Percentiles rank a stretch among this genome's conserved stretches.
Evolutionary conservation across 2,888 invertebrate species (phyloP).

Genomic region (Heliconius ethilla): DNA sequence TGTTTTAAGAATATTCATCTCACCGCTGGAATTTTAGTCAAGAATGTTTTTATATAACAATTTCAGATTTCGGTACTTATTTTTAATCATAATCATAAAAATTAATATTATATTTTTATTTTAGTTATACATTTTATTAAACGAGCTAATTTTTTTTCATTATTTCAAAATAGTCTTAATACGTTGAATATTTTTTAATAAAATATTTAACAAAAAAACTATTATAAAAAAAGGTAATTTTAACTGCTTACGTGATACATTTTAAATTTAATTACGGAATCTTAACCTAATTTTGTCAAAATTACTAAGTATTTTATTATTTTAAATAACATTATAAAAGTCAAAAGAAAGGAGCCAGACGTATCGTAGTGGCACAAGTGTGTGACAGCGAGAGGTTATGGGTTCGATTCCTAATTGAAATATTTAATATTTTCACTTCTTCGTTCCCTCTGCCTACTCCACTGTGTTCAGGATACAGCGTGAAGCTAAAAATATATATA

Average conservation of each 20-base stretch:
- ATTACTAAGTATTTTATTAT: not conserved
- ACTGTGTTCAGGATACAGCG: no score
- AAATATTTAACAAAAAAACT: not conserved
- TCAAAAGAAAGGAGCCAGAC: not conserved
- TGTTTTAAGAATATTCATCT: slow-evolving; percentile 46
- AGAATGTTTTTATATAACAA: slow-evolving; percentile 17
- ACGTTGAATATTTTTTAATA: not conserved
- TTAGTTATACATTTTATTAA: not conserved
- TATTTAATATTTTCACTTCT: no score
- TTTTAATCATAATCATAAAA: not conserved
- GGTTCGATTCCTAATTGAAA: no score
- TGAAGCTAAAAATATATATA: no score
- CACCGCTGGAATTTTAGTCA: slow-evolving; percentile 37
- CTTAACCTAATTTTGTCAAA: not conserved
- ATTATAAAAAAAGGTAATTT: slow-evolving; percentile 4
- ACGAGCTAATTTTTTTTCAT: not conserved
- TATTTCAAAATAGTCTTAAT: not conserved
- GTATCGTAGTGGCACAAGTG: no score
- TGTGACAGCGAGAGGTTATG: no score
- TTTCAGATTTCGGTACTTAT: not conserved
- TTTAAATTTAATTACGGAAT: not conserved
- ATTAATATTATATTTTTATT: not conserved
- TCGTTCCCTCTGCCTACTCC: no score
- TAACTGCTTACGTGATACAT: not conserved
- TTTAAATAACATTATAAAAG: not conserved